Conservation (phyloP, 2,888 invertebrate species). For the Cheiracanthium punctorium region DNA sequence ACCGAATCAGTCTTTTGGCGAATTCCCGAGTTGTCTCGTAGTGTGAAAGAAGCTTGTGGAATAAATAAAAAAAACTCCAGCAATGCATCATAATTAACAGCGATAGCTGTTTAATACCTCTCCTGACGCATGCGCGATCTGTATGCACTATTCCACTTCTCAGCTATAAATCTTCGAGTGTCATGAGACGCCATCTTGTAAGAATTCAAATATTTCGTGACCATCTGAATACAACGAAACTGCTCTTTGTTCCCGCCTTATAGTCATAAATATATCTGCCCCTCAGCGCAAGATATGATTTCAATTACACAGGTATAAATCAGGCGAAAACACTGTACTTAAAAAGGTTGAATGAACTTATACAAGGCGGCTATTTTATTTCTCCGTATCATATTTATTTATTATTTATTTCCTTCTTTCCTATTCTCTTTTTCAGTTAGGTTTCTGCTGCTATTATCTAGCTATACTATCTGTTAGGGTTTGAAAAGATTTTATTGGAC, state of each 20-base stretch:
- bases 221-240: constrained; percentile 62
- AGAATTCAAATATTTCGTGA: constrained; percentile 69
- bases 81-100: constrained; percentile 64
- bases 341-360: constrained; percentile 60
- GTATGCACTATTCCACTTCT: constrained; percentile 45
- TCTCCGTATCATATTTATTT: constrained; percentile 25
- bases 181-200: constrained; percentile 47
- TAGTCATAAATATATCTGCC: constrained; percentile 60
- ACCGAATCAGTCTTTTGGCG: constrained; percentile 28
- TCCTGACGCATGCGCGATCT: constrained; percentile 39
- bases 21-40: not conserved
- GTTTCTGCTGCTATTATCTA: not conserved
- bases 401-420: not conserved
- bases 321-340: constrained; percentile 58
- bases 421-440: not conserved
- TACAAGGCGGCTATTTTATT: constrained; percentile 46
- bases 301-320: constrained; percentile 68
- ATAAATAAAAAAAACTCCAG: constrained; percentile 38
- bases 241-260: constrained; percentile 32
- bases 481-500: not conserved
- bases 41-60: constrained; percentile 5
- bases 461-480: not conserved
- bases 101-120: constrained; percentile 33
- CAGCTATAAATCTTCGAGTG: constrained; percentile 52
- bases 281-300: constrained; percentile 61